These are phyloP conservation scores for Micromussa lordhowensis DNA, from an alignment of 92 coral and sea anemone genomes.

Conservation along the genomic window DNA sequence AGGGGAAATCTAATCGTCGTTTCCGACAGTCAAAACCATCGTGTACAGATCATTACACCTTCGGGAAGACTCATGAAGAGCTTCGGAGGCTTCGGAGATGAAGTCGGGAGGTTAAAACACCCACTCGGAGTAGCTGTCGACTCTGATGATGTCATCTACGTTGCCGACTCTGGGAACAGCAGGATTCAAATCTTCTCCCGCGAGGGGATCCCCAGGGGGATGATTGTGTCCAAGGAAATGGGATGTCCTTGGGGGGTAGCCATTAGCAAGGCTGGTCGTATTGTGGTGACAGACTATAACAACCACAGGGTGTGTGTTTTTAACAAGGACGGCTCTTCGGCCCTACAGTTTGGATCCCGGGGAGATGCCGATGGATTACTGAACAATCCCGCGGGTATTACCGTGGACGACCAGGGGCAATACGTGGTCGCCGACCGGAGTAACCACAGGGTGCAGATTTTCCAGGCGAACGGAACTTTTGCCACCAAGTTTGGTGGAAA, in stretches of 20 bases:
- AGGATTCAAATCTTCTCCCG: slow-evolving; percentile 77
- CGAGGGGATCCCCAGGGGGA: slow-evolving; percentile 67
- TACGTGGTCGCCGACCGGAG: slow-evolving; percentile 82
- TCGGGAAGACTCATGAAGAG: slow-evolving; percentile 70
- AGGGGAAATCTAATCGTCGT: slow-evolving; percentile 60
- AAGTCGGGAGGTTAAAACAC: slow-evolving; percentile 70
- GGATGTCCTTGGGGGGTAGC: slow-evolving; percentile 86
- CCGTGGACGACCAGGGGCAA: slow-evolving; percentile 83
- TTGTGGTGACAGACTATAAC: slow-evolving; percentile 80
- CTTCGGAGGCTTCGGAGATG: slow-evolving; percentile 72
- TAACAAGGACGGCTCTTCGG: slow-evolving; percentile 62
- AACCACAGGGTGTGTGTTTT: slow-evolving; percentile 69
- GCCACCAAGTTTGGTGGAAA: slow-evolving; percentile 86
- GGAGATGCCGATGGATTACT: slow-evolving; percentile 77
- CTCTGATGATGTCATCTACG: slow-evolving; percentile 62
- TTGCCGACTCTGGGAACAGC: slow-evolving; percentile 82
- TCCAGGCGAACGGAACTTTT: slow-evolving; percentile 77
- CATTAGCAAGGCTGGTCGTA: slow-evolving; percentile 54
- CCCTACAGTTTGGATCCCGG: slow-evolving; percentile 72
- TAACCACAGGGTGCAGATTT: slow-evolving; percentile 85
- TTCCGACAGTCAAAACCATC: slow-evolving; percentile 80
- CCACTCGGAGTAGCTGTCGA: slow-evolving; percentile 84
- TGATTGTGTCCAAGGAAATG: slow-evolving; percentile 53
- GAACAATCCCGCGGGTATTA: slow-evolving; percentile 86
- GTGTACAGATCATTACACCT: slow-evolving; percentile 72